A percentile compares a stretch with the other conserved stretches of the same genome.
Conservation (phyloP, 2,888 invertebrate genomes). For the Onchidella celtica region DNA sequence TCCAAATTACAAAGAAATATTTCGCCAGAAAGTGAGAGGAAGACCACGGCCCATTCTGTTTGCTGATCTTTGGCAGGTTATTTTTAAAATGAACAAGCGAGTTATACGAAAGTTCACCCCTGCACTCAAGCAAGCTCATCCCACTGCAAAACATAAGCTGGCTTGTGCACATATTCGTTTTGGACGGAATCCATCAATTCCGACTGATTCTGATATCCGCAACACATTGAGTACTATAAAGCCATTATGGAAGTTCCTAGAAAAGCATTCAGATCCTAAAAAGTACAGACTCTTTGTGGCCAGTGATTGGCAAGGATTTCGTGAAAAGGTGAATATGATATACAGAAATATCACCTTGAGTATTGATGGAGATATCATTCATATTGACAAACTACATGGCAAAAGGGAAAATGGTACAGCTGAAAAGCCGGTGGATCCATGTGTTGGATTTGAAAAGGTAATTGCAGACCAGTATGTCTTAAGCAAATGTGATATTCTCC, state of each 20-base stretch:
- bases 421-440: conserved; percentile 40
- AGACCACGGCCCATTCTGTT: conserved; percentile 53
- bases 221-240: conserved; percentile 53
- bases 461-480: conserved; percentile 58
- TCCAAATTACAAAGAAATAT: conserved; percentile 50
- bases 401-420: conserved; percentile 12
- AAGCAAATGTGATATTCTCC: conserved; percentile 56
- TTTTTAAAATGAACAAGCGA: conserved; percentile 56
- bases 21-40: conserved; percentile 50
- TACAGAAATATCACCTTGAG: conserved; percentile 52
- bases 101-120: conserved; percentile 47
- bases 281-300: conserved; percentile 58
- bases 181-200: conserved; percentile 58
- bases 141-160: conserved; percentile 51
- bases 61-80: conserved; percentile 54
- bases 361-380: conserved; percentile 57
- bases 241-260: conserved; percentile 57
- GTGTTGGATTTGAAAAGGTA: conserved; percentile 57
- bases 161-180: conserved; percentile 58
- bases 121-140: conserved; percentile 44
- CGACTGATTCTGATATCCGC: conserved; percentile 54
- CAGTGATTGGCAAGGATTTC: conserved; percentile 57
- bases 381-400: conserved; percentile 53
- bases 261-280: conserved; percentile 51
- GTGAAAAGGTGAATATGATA: conserved; percentile 50